Evolutionary conservation across 2,113 vertebrate species (phyloP).

Genomic region (Epinephelus moara): DNA sequence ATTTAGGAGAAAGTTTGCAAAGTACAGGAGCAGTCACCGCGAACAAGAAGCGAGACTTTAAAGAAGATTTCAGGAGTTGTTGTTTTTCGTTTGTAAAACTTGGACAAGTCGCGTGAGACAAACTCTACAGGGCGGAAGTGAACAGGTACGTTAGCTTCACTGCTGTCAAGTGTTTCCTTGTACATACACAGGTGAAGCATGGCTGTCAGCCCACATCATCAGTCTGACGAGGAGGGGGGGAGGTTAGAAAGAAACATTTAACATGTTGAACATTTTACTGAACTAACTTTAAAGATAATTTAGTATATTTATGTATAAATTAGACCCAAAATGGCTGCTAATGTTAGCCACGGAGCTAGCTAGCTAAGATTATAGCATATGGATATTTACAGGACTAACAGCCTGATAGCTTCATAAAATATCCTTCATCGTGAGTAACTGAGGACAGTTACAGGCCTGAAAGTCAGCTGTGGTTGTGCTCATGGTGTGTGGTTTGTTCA

Average conservation of each 20-base stretch:
- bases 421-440: background rate
- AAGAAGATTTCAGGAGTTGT: background rate
- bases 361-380: no score
- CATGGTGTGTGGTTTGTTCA: background rate
- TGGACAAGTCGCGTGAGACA: background rate
- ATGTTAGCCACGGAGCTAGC: background rate
- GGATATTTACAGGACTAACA: background rate
- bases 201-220: background rate
- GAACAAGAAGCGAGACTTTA: background rate
- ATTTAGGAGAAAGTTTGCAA: slow-evolving; percentile 31
- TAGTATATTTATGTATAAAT: background rate
- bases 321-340: no score
- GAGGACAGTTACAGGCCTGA: background rate
- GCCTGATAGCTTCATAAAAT: background rate
- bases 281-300: background rate
- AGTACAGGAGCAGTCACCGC: background rate
- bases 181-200: background rate
- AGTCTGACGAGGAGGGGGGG: no score
- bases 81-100: background rate
- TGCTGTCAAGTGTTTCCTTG: background rate
- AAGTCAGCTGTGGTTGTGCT: background rate
- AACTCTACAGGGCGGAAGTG: background rate
- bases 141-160: slow-evolving; percentile 52
- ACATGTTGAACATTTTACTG: background rate
- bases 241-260: background rate